Base-by-base conservation (phyloP, 2,113 vertebrate species). In the Pelecanoides urinatrix region DNA sequence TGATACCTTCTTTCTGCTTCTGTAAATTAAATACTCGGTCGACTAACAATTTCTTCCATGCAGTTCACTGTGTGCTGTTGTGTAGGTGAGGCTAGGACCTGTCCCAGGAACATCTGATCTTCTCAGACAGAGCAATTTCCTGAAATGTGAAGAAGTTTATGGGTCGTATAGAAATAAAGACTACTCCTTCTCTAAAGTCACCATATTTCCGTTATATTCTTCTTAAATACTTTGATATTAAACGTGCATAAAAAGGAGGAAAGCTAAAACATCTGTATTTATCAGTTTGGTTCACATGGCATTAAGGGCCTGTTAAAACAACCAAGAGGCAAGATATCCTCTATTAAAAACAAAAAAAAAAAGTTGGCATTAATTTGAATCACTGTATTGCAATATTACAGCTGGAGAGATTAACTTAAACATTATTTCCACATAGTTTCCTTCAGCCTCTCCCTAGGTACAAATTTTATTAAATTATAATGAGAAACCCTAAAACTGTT, bases 381-480 rank as follows among this genome's bases (percentile, higher is more conserved):
- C 56, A 58, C 77, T 75, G 45, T 44, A 90, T 42, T 92, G 53
- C 45, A 78, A 20, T 50, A 85, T 85, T 92, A 79, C 86, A 95
- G 67, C 49, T 85, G 62, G 45, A 92, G 58, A 95, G 53, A 95
- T 92, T 92, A 96, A 92, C 53, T 95, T 81, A 68, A 6, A 26
- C 22, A 89, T 88, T 92, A 93, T 92, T 95, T 90, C 92, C 80
- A 84, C 68, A 75, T 3, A 78, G 61, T 65, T 94, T 94, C 89
- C 70, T 88, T 95, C 50, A 93, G 93, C 87, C 29, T 95, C 81
- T 97, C 94, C 77, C 87, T 82, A 96, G 93, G 77, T 95, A 96
- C 30, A 91, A 92, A 93, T 70, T 38, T 85, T 77, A 96, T 96
- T 94, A 94, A 95, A 95, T 91, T 92, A 86, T 95, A 92, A 96